Evolutionary conservation across 2,888 invertebrate genomes (phyloP).

Genomic region (Dexiosoma caninum): DNA sequence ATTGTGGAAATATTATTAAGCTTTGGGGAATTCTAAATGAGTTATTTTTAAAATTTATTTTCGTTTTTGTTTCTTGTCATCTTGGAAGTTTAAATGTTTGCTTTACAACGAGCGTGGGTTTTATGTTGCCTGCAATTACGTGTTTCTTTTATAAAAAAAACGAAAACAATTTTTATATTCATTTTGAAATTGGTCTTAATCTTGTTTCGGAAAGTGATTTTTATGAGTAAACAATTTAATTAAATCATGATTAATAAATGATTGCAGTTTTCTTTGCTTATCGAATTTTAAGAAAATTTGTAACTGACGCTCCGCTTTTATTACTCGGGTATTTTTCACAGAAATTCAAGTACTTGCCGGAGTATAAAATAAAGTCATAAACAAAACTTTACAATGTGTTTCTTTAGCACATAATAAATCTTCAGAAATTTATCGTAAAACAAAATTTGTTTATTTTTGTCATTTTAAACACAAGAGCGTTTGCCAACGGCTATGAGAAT

Average conservation of each 20-base stretch:
- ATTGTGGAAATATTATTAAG: constrained; percentile 52
- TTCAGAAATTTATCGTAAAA: constrained; percentile 14
- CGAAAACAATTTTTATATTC: no score
- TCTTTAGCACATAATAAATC: constrained; percentile 32
- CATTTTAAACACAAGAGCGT: not conserved
- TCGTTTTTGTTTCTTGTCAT: constrained; percentile 14
- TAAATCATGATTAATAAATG: constrained; percentile 61
- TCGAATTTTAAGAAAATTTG: constrained; percentile 29
- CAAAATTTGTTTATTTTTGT: constrained; percentile 34
- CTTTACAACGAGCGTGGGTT: constrained; percentile 49
- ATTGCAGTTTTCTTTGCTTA: constrained; percentile 20
- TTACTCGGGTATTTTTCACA: not conserved
- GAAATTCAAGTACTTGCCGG: no score
- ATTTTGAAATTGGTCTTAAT: not conserved
- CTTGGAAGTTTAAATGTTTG: constrained; percentile 11
- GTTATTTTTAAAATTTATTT: constrained; percentile 57
- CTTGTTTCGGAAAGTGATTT: constrained; percentile 32
- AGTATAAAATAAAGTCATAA: constrained; percentile 28
- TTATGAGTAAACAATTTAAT: constrained; percentile 61
- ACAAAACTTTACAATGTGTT: constrained; percentile 19
- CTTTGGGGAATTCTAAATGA: constrained; percentile 63
- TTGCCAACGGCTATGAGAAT: no score
- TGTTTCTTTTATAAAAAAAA: not conserved
- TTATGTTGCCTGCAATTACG: constrained; percentile 36
- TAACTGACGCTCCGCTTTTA: not conserved